Conservation (phyloP, 2,797 vertebrate genomes). For the Cetoscarus ocellatus region DNA sequence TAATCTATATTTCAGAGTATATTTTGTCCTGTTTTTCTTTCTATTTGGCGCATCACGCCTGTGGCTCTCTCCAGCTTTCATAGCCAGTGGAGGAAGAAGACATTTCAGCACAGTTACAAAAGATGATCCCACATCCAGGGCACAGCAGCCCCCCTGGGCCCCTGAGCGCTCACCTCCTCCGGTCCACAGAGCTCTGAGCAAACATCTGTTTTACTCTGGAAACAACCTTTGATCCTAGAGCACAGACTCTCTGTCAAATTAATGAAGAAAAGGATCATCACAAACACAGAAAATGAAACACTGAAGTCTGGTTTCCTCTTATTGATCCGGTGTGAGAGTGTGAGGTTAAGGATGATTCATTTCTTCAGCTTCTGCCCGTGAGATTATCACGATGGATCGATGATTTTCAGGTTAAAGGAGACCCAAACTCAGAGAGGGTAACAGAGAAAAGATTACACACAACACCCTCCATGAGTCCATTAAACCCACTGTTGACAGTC, state of each 20-base stretch:
- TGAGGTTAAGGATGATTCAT: slow-evolving; percentile 51
- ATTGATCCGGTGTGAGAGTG: slow-evolving; percentile 47
- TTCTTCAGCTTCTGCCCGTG: slow-evolving; percentile 33
- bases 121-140: slow-evolving; percentile 72
- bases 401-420: slow-evolving; percentile 26
- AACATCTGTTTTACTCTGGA: slow-evolving; percentile 76
- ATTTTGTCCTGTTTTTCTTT: slow-evolving; percentile 31
- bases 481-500: slow-evolving; percentile 1
- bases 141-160: slow-evolving; percentile 56
- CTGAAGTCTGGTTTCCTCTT: slow-evolving; percentile 28
- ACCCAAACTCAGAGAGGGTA: slow-evolving; percentile 11
- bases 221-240: slow-evolving; percentile 70
- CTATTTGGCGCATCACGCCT: slow-evolving; percentile 31
- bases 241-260: slow-evolving; percentile 50
- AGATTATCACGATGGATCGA: slow-evolving; percentile 34
- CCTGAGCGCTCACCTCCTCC: slow-evolving; percentile 40
- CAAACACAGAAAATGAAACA: slow-evolving; percentile 35
- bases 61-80: slow-evolving; percentile 51
- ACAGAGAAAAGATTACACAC: slow-evolving; percentile 15
- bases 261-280: slow-evolving; percentile 54
- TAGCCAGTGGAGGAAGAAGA: slow-evolving; percentile 50
- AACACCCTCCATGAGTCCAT: slow-evolving; percentile 15
- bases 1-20: slow-evolving; percentile 12
- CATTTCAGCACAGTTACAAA: slow-evolving; percentile 75
- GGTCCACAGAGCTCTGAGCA: slow-evolving; percentile 63